Base-by-base conservation (phyloP, 2,113 vertebrate genomes). In the Onychostoma macrolepis region DNA sequence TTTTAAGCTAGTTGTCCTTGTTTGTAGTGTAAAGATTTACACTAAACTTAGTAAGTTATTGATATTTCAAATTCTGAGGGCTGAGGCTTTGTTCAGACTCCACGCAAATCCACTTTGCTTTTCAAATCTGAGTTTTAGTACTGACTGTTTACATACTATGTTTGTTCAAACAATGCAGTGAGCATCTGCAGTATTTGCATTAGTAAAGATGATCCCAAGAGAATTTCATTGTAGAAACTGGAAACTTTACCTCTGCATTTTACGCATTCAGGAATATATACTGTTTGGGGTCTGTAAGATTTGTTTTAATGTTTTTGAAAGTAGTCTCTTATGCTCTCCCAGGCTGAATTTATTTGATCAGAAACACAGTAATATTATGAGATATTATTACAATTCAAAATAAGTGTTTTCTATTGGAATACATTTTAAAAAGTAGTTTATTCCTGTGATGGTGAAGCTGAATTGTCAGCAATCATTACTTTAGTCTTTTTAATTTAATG, bases 1-100 rank as follows among this genome's bases (percentile, higher is more conserved):
- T 82, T 82, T 69, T 82, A 82, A 67, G 41, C 61, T 67, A 30
- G 24, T 45, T 43, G 53, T 65, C 43, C 76, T 43, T 65, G 21
- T 41, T 61, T 41, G 33, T 43, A 28, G 36, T 26, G 24, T 63
- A 61, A 61, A 36, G 56, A 41, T 63, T 80, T 63, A 28, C 24
- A 26, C 53, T 41, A 45, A 81, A 45, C 15, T 1, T 6, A 65
- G 79, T 81, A 81, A 81, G 7, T 65, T 21, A 67, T 81, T 45
- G 80, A 30, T 65, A 36, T 58, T 79, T 76, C n/a, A 76, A 76
- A 48, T n/a, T 17, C 72, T 28, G 72, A 76, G 41, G 12, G n/a
- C 72, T 76, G 41, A 28, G 41, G 72, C 72, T 26, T 76, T 76
- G 41, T 76, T 48, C n/a, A 43, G 4, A 67, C 63, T 65, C 4